Evolutionary conservation across 2,888 invertebrate genomes (phyloP).

Genomic region (Himalopsyche tibetana): DNA sequence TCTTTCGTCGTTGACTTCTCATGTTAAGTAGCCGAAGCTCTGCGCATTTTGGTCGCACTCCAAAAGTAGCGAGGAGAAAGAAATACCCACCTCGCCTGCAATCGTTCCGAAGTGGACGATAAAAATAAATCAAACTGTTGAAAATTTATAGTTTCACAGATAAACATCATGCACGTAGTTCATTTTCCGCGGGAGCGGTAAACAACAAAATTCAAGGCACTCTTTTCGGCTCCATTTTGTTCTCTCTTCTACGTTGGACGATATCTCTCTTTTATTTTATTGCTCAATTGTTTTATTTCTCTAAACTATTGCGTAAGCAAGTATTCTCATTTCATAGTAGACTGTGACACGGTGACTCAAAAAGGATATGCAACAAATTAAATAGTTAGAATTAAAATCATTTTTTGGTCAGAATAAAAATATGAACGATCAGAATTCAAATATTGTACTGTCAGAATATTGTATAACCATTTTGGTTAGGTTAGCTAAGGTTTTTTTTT

Average conservation of each 20-base stretch:
- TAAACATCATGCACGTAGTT: conserved; percentile 57
- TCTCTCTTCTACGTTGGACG: not conserved
- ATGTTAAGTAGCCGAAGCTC: not conserved
- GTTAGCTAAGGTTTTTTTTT: no score
- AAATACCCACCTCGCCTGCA: conserved; percentile 38
- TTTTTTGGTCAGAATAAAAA: no score
- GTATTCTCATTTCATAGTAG: conserved; percentile 19
- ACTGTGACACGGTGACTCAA: not conserved
- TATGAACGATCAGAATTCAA: no score
- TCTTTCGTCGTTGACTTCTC: not conserved
- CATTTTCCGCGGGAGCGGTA: conserved; percentile 45
- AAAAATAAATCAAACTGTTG: conserved; percentile 55
- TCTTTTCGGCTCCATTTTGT: conserved; percentile 1
- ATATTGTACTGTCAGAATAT: no score
- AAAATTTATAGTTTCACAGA: conserved; percentile 59
- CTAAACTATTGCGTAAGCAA: conserved; percentile 40
- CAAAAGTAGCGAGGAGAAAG: conserved; percentile 45
- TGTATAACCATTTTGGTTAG: no score
- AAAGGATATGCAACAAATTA: not conserved
- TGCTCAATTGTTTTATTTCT: conserved; percentile 33
- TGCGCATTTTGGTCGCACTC: conserved; percentile 52
- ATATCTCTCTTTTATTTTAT: conserved; percentile 27
- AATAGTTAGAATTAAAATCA: not conserved
- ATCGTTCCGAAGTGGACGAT: conserved; percentile 47
- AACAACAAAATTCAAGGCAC: conserved; percentile 49